Evolutionary conservation across 2,888 invertebrate genomes (phyloP).

Genomic region (Formica aserva): DNA sequence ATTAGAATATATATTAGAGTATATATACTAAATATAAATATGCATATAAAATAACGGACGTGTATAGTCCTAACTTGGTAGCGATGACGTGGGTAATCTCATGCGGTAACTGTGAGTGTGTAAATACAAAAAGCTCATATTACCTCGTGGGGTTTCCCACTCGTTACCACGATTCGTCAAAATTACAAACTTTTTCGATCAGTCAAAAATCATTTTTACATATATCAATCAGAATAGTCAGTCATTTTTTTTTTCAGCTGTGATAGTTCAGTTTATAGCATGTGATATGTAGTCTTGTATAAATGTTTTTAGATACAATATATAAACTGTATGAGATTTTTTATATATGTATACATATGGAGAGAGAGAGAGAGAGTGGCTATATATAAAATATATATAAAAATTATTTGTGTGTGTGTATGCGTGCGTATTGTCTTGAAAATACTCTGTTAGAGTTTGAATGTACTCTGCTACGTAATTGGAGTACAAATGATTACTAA

Average conservation of each 20-base stretch:
- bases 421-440: neutral
- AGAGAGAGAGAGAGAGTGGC: neutral
- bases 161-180: conserved; percentile 86
- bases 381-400: neutral
- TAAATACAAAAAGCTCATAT: conserved; percentile 89
- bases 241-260: neutral
- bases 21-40: conserved; percentile 30
- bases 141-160: conserved; percentile 94
- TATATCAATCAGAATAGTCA: neutral
- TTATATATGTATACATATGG: neutral
- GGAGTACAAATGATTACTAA: conserved; percentile 19
- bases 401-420: neutral
- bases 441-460: neutral
- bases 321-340: neutral
- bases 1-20: neutral
- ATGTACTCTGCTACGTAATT: conserved; percentile 9
- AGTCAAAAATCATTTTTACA: conserved; percentile 8
- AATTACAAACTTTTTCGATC: conserved; percentile 55
- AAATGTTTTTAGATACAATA: neutral
- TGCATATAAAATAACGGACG: conserved; percentile 37
- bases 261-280: neutral
- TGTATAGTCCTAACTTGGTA: conserved; percentile 77
- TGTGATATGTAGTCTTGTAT: neutral
- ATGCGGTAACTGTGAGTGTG: conserved; percentile 98
- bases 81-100: conserved; percentile 93